Percentiles rank a stretch among this genome's conserved stretches.
These are phyloP conservation scores for Octodon degus DNA, from an alignment of 2,113 vertebrate genomes.

Conservation along the genomic window DNA sequence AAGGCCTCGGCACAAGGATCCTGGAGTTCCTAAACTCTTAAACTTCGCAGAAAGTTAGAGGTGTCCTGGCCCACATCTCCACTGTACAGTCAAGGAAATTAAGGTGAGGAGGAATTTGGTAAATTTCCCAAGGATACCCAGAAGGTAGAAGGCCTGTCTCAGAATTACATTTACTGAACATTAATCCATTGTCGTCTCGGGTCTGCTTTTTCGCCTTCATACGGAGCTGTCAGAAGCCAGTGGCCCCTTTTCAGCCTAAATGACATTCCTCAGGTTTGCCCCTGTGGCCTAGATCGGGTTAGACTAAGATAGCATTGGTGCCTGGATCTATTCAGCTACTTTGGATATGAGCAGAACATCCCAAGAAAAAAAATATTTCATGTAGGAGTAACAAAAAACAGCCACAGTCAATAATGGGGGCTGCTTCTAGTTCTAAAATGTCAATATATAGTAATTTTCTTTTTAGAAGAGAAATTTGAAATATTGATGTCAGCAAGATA, in stretches of 20 bases:
- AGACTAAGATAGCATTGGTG: background rate
- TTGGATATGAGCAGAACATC: background rate
- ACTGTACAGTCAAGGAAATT: background rate
- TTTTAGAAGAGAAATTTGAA: slow-evolving; percentile 60
- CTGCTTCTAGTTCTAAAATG: slow-evolving; percentile 35
- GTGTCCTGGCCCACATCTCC: background rate
- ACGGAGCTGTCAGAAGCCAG: background rate
- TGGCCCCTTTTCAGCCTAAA: background rate
- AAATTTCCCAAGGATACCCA: background rate
- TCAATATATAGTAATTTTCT: slow-evolving; percentile 34
- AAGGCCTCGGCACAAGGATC: background rate
- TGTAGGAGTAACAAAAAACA: slow-evolving; percentile 42
- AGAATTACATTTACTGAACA: background rate
- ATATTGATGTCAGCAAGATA: slow-evolving; percentile 25
- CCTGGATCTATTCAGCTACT: background rate
- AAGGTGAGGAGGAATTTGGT: background rate
- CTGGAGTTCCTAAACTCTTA: background rate
- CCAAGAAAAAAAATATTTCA: background rate
- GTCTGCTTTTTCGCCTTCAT: background rate
- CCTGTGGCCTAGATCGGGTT: background rate
- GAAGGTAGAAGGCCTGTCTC: background rate
- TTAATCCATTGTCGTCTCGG: background rate
- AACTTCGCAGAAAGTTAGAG: background rate
- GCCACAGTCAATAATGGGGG: background rate
- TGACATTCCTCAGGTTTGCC: background rate